A percentile compares a stretch with the other conserved stretches of the same genome.
These are phyloP conservation scores for Calcarius ornatus DNA, from an alignment of 2,113 vertebrate species.

Conservation along the genomic window DNA sequence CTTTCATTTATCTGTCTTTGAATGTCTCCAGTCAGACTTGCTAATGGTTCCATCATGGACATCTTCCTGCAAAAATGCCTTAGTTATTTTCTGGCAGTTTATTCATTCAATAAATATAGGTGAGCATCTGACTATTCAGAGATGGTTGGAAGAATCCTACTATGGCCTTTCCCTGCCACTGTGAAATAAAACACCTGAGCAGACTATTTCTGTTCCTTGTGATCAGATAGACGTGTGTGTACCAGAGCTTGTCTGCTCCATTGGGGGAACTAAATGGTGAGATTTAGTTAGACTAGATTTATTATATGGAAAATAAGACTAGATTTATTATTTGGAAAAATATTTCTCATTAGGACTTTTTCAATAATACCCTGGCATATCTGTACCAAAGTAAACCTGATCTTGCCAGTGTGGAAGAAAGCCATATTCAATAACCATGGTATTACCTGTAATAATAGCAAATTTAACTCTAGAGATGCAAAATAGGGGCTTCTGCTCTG, in stretches of 20 bases:
- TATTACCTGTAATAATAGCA: not conserved
- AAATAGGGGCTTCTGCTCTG: not conserved
- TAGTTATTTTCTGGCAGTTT: not conserved
- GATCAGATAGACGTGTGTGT: not conserved
- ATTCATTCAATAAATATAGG: not conserved
- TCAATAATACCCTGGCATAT: not conserved
- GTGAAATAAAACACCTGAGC: not conserved
- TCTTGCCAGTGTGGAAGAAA: not conserved
- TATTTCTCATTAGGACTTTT: not conserved
- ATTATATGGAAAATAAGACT: not conserved
- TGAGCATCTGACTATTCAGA: not conserved
- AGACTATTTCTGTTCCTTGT: not conserved
- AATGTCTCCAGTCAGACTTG: not conserved
- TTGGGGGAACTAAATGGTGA: not conserved
- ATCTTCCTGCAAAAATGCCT: conserved; percentile 2
- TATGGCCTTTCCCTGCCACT: not conserved
- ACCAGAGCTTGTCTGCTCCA: not conserved
- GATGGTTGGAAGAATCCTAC: not conserved
- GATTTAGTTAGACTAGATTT: too few species aligned
- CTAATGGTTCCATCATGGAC: not conserved
- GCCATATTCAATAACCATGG: not conserved
- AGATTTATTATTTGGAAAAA: not conserved
- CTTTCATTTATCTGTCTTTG: not conserved
- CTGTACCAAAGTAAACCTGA: not conserved
- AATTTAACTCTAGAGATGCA: not conserved